A percentile compares a stretch with the other conserved stretches of the same genome.
Conservation (phyloP, 2,888 invertebrate species). For the Atethmia centrago region DNA sequence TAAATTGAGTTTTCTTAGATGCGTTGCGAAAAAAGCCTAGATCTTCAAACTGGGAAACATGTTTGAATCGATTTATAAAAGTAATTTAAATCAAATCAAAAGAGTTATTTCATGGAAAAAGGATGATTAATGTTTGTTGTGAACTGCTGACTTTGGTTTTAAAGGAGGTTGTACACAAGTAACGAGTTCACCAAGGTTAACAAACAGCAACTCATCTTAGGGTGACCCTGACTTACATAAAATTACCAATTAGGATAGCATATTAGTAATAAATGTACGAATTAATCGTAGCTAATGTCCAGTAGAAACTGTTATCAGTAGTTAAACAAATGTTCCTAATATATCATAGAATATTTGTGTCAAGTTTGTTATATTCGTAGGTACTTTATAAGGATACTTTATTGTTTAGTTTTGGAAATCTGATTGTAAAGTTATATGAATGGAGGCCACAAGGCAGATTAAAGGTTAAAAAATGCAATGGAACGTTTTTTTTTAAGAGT, state of each 20-base stretch:
- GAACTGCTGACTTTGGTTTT: constrained; percentile 42
- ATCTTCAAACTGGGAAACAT: neutral
- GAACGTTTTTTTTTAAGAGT: neutral
- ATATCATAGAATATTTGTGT: constrained; percentile 34
- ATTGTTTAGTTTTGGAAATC: constrained; percentile 26
- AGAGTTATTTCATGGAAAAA: constrained; percentile 9
- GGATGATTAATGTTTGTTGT: constrained; percentile 43
- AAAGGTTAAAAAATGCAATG: constrained; percentile 9
- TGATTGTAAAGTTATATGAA: constrained; percentile 1
- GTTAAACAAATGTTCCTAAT: constrained; percentile 30
- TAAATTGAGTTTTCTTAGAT: neutral
- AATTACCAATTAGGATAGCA: constrained; percentile 51
- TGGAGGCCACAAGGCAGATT: constrained; percentile 29
- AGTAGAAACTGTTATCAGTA: constrained; percentile 38
- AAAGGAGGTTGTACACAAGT: constrained; percentile 35
- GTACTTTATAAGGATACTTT: constrained; percentile 28
- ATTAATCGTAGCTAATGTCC: constrained; percentile 16
- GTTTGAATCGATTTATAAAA: neutral
- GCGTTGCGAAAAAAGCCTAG: neutral
- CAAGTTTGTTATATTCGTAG: constrained; percentile 45
- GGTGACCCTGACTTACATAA: constrained; percentile 55
- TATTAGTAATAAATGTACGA: constrained; percentile 25
- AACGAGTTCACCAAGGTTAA: constrained; percentile 49
- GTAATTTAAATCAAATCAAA: neutral
- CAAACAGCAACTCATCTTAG: constrained; percentile 45